These are phyloP conservation scores for Myotis brandtii DNA, from an alignment of 2,113 vertebrate species.

Conservation along the genomic window DNA sequence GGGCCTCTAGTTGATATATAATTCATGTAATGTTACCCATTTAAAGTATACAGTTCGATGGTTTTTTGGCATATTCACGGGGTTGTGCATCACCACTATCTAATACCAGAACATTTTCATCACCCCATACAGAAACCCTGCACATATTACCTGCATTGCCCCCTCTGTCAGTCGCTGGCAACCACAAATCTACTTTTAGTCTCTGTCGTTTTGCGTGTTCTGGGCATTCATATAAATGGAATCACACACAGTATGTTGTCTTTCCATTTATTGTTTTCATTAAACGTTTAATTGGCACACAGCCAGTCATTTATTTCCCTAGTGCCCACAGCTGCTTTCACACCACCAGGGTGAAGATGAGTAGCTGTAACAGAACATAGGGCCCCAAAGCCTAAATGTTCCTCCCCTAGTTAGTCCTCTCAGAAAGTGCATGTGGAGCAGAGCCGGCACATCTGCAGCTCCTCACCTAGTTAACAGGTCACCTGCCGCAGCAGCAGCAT, in stretches of 20 bases:
- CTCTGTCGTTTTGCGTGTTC: neutral
- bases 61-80: neutral
- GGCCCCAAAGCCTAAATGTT: neutral
- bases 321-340: neutral
- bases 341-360: fast-evolving
- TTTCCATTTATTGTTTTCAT: neutral
- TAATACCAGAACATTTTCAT: neutral
- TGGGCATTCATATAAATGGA: neutral
- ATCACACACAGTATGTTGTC: neutral
- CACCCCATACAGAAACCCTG: neutral
- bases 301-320: neutral
- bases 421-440: neutral
- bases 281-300: neutral
- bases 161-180: neutral
- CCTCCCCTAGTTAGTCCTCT: neutral
- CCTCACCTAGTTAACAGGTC: no score
- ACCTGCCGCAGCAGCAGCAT: fast-evolving
- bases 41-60: neutral
- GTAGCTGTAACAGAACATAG: neutral
- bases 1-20: neutral
- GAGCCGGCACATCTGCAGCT: neutral
- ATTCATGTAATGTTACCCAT: no score
- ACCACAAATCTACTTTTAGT: neutral
- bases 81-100: neutral
- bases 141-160: fast-evolving